Conservation (phyloP, 2,888 invertebrate genomes). For the Mycalesis mineus region DNA sequence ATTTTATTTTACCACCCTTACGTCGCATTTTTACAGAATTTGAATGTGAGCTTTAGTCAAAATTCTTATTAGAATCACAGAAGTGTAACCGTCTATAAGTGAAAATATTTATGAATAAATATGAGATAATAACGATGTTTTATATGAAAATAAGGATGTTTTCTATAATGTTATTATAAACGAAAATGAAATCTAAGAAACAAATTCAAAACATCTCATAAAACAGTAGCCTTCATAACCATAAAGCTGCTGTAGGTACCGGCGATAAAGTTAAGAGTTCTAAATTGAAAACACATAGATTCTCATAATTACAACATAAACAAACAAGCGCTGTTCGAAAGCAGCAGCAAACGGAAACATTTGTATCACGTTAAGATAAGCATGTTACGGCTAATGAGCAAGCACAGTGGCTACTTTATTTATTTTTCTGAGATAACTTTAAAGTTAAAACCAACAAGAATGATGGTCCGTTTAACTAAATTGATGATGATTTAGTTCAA, state of each 20-base stretch:
- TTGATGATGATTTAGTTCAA: conserved; percentile 67
- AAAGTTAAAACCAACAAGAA: conserved; percentile 32
- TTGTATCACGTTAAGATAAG: conserved; percentile 36
- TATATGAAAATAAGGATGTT: no score
- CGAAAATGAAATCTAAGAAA: no score
- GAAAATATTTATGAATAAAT: no score
- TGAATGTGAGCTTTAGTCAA: background rate
- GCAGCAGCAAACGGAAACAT: conserved; percentile 29
- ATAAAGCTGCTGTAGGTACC: background rate
- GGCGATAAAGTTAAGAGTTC: background rate
- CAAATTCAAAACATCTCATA: background rate
- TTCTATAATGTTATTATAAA: no score
- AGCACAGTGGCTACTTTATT: conserved; percentile 40
- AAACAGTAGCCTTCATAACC: background rate
- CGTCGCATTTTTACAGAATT: background rate
- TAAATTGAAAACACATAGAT: conserved; percentile 11
- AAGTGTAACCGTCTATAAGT: no score
- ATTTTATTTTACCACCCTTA: conserved; percentile 10
- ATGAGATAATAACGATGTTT: no score
- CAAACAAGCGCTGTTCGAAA: conserved; percentile 25
- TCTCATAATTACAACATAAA: conserved; percentile 14
- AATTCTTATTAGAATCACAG: background rate
- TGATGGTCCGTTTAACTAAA: conserved; percentile 43
- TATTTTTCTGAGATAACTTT: conserved; percentile 53
- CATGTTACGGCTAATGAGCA: conserved; percentile 33